phyloP scores from a whole-genome alignment of 2,113 vertebrate species.

The Caloenas nicobarica region DNA sequence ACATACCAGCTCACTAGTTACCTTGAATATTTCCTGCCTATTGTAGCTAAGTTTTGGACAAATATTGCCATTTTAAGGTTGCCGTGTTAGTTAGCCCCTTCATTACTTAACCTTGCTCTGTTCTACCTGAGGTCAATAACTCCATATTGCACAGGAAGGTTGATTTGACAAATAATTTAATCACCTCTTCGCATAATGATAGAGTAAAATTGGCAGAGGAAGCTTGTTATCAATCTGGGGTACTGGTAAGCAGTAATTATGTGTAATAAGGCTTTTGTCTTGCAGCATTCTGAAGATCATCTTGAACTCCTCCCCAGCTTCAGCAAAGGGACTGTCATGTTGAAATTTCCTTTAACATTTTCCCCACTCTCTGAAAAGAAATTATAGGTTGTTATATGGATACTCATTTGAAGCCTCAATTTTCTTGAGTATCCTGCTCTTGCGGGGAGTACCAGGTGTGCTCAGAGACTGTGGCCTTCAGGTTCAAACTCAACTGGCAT shows the following conservation, averaged over 20 bases:
- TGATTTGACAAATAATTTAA: slow-evolving; percentile 82
- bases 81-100: background rate
- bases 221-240: slow-evolving; percentile 76
- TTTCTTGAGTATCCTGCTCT: slow-evolving; percentile 84
- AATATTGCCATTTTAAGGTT: slow-evolving; percentile 31
- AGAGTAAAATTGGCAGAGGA: slow-evolving; percentile 82
- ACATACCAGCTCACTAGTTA: background rate
- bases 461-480: slow-evolving; percentile 69
- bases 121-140: slow-evolving; percentile 67
- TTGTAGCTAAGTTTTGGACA: slow-evolving; percentile 7
- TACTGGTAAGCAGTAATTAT: slow-evolving; percentile 91
- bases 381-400: slow-evolving; percentile 86
- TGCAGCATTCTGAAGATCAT: slow-evolving; percentile 87
- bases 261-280: slow-evolving; percentile 97
- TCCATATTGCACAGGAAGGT: slow-evolving; percentile 66
- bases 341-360: slow-evolving; percentile 83
- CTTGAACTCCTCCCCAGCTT: slow-evolving; percentile 88
- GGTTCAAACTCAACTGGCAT: slow-evolving; percentile 80
- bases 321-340: slow-evolving; percentile 79
- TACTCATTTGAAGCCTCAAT: slow-evolving; percentile 95
- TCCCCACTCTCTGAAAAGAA: slow-evolving; percentile 83
- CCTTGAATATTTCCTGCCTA: background rate
- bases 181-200: slow-evolving; percentile 81
- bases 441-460: slow-evolving; percentile 85
- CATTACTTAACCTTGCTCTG: slow-evolving; percentile 18